Conservation (phyloP, 2,113 vertebrate genomes). For the Girardinichthys multiradiatus region DNA sequence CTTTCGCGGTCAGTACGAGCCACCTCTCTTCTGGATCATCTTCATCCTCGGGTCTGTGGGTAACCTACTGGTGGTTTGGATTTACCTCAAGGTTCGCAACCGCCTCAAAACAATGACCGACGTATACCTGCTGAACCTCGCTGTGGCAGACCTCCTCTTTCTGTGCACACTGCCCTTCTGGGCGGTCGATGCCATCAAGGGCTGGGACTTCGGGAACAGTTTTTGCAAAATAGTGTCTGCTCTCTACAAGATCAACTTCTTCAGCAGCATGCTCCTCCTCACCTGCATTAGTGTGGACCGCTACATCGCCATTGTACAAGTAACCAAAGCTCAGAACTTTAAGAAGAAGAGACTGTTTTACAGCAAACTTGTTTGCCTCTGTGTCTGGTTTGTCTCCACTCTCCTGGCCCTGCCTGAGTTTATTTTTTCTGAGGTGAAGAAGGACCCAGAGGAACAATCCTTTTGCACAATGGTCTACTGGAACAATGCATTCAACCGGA, state of each 20-base stretch:
- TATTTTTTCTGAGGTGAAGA: conserved; percentile 79
- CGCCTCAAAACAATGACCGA: conserved; percentile 88
- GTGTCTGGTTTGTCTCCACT: conserved; percentile 80
- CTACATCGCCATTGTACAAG: conserved; percentile 86
- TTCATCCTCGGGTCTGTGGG: conserved; percentile 84
- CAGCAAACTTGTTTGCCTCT: conserved; percentile 82
- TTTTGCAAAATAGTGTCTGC: conserved; percentile 85
- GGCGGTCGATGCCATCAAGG: conserved; percentile 78
- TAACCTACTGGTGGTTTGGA: conserved; percentile 84
- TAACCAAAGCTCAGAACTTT: conserved; percentile 80
- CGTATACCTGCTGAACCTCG: conserved; percentile 87
- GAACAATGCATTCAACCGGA: conserved; percentile 20
- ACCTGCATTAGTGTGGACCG: conserved; percentile 91
- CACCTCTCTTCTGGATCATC: conserved; percentile 84
- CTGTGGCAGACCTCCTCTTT: conserved; percentile 89
- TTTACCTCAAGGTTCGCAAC: conserved; percentile 83
- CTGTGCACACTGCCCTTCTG: conserved; percentile 90
- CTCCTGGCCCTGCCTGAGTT: conserved; percentile 87
- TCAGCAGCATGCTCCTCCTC: conserved; percentile 88
- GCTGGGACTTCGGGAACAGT: conserved; percentile 82
- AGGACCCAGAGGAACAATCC: rapidly evolving
- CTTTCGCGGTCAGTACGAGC: conserved; percentile 81
- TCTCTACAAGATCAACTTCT: conserved; percentile 91
- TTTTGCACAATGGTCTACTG: conserved; percentile 81
- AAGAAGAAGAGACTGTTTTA: conserved; percentile 79